Evolutionary conservation across 2,888 invertebrate species (phyloP), one percentile per base, ranked within the genome.

Genomic region (Eumacrocentrus americanus): DNA sequence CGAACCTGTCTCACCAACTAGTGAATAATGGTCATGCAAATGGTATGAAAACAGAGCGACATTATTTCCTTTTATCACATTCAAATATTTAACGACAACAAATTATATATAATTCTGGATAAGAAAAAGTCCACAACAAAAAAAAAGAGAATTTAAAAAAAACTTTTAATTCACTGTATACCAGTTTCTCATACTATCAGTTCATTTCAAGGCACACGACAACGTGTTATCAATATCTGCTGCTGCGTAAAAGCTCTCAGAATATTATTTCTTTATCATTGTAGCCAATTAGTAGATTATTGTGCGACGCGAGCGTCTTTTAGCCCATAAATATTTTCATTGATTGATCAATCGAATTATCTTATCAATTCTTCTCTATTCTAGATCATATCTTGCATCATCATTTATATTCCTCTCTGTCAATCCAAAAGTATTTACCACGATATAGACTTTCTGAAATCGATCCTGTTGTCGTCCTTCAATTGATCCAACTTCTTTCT

Each of bases 391-490:
- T 23, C 20, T 12, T 47, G n/a, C 23, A 40, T 52, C 40, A 48
- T 25, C 29, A 16, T n/a, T 48, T 14, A 14, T 29, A 18, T 12
- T 25, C 14, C 42, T 11, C 4, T 18, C 42, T n/a, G n/a, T n/a
- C n/a, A n/a, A n/a, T n/a, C n/a, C n/a, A n/a, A n/a, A n/a, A n/a
- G n/a, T n/a, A n/a, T n/a, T n/a, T 46, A 46, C 2, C 23, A 12
- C 4, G 20, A 35, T 50, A 50, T 50, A 35, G 29, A 18, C 35
- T 52, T 23, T 52, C n/a, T 51, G 56, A 37, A 44, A 58, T 61
- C 37, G 25, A 64, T 64, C 34, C n/a, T 37, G 40, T 20, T 22
- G 53, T 18, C 44, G 48, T 60, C 60, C 60, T 60, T 60, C 42
- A 3, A 42, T 18, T 14, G 6, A 16, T 37, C 16, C 12, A n/a